phyloP scores from a whole-genome alignment of 2,797 vertebrate genomes.

The Onychomys leucogaster region DNA sequence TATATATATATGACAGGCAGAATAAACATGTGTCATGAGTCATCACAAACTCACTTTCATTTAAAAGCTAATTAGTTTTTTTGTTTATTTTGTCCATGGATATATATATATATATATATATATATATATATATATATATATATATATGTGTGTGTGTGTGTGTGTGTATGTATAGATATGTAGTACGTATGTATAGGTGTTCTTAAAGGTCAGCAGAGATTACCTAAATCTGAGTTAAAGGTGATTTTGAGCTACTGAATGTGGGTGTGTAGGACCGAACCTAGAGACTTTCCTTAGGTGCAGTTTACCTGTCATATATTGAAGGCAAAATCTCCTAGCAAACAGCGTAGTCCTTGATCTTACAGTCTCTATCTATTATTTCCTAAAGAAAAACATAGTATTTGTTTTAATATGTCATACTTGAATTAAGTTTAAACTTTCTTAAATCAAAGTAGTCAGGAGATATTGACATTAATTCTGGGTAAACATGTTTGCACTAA shows the following conservation, averaged over 20 bases:
- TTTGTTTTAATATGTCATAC: background rate
- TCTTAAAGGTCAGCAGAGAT: background rate
- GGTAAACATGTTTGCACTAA: background rate
- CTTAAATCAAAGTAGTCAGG: background rate
- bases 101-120: too few species aligned
- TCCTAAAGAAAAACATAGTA: background rate
- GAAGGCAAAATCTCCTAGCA: background rate
- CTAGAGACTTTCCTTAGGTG: background rate
- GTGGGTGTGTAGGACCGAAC: background rate
- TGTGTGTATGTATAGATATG: too few species aligned
- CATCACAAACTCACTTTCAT: background rate
- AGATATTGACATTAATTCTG: background rate
- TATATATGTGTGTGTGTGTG: too few species aligned
- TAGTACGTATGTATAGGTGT: too few species aligned
- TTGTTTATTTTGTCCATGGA: too few species aligned
- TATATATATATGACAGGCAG: too few species aligned
- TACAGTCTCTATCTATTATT: background rate
- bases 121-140: too few species aligned
- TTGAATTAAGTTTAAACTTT: slow-evolving; percentile 6
- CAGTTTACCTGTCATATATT: too few species aligned
- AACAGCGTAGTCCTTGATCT: background rate
- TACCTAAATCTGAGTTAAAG: background rate
- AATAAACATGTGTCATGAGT: background rate
- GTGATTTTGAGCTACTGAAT: background rate
- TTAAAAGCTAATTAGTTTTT: background rate